These are phyloP conservation scores for Corynorhinus townsendii DNA, from an alignment of 2,113 vertebrate genomes.

Conservation along the genomic window DNA sequence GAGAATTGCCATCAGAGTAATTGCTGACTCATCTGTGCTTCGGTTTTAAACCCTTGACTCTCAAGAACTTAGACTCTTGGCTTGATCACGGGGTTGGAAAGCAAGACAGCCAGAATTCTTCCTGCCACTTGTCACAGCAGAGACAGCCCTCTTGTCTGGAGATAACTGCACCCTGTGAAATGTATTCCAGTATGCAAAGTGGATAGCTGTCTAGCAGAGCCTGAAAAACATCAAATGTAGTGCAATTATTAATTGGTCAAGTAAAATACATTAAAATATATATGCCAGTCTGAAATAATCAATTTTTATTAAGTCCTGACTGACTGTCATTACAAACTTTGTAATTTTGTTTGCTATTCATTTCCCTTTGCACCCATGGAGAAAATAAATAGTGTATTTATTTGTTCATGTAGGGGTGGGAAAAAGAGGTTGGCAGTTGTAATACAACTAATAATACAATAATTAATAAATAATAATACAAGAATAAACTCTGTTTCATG, in stretches of 20 bases:
- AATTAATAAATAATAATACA: neutral
- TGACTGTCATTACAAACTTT: neutral
- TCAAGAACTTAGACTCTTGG: neutral
- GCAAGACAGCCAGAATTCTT: neutral
- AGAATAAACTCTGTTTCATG: neutral
- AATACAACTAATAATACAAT: neutral
- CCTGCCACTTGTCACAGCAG: neutral
- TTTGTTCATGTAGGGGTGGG: neutral
- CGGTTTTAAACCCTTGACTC: neutral
- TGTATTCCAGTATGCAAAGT: neutral
- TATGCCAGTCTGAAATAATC: neutral
- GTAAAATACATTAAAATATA: neutral
- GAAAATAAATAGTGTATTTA: neutral
- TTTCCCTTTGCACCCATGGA: neutral
- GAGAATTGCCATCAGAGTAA: neutral
- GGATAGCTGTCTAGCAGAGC: neutral
- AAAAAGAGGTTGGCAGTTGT: neutral
- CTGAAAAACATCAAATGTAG: neutral
- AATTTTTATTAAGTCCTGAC: neutral
- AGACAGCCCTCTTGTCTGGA: neutral
- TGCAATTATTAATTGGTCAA: neutral
- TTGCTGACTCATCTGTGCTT: neutral
- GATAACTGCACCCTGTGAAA: neutral
- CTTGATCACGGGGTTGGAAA: neutral
- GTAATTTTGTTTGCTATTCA: neutral